These are phyloP conservation scores for Arbacia lixula DNA, from an alignment of 53 echinoderm and acorn worm genomes.

Conservation along the genomic window DNA sequence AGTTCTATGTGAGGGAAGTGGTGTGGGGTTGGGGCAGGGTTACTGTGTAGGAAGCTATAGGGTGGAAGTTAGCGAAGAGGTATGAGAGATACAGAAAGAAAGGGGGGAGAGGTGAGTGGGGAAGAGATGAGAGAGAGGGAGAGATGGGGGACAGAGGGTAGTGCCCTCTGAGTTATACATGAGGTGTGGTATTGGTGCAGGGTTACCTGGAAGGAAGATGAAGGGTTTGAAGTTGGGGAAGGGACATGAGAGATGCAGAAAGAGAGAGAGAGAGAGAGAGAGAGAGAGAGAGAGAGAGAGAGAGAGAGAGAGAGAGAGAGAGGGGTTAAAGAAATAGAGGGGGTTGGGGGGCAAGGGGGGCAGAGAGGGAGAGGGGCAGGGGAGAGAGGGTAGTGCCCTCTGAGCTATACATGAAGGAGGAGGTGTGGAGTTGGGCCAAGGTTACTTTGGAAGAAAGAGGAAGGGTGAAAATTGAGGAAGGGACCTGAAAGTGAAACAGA, in stretches of 20 bases:
- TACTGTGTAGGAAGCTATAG: too few species aligned
- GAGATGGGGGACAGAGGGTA: too few species aligned
- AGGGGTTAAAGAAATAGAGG: background rate
- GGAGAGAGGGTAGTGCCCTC: background rate
- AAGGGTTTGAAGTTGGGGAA: background rate
- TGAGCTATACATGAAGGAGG: too few species aligned
- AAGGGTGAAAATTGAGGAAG: background rate
- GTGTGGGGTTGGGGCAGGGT: too few species aligned
- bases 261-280: background rate
- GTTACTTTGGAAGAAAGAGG: background rate
- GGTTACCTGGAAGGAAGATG: background rate
- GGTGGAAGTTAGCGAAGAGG: too few species aligned
- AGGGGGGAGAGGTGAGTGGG: too few species aligned
- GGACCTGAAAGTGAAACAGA: background rate
- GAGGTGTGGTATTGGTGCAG: too few species aligned
- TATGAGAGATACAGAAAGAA: too few species aligned
- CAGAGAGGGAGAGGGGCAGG: background rate
- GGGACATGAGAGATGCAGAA: background rate
- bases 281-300: background rate
- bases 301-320: background rate
- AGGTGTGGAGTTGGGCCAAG: background rate
- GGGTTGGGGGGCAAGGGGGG: background rate
- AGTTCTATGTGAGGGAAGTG: too few species aligned
- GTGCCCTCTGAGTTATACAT: too few species aligned
- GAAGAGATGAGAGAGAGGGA: too few species aligned